Base-by-base conservation (phyloP, 2,797 vertebrate genomes). In the Serranus cabrilla region DNA sequence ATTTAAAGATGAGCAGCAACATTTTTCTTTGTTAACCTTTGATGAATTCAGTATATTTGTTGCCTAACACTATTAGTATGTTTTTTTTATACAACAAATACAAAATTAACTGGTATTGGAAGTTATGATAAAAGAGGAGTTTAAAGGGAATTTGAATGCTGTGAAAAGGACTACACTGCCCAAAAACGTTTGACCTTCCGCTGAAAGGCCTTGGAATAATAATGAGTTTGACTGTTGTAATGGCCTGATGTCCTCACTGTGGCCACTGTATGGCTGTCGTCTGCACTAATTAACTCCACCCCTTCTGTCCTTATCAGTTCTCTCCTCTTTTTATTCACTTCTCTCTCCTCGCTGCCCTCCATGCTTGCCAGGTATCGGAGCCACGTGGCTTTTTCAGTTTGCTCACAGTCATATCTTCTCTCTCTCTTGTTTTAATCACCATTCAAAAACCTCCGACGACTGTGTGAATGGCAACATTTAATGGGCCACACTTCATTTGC, bases 401-500 rank as follows among this genome's bases (percentile, higher is more conserved):
- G 76, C 80, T 76, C 85, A 80, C 78, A 72, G 59, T 85, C 85
- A 71, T 90, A 87, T 92, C 90, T 87, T 68, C 89, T 89, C 78
- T 55, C 65, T 63, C 74, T 67, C 76, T 80, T 90, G 83, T 92
- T 87, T 91, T 93, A 95, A 94, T 95, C 91, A 86, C 83, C 62
- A 84, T 87, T 88, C 91, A 89, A 73, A 89, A 91, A 89, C 83
- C 83, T 70, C 70, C 39, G 71, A 82, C 64, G 79, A 84, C 80
- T 89, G 76, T 78, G 86, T 86, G 89, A 83, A 85, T 79, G 87
- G 84, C 88, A 79, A 89, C 89, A 78, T 93, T 91, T 93, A 93
- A 93, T 90, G 74, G 89, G 78, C 83, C 82, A 59, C 90, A 91
- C 88, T 93, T 90, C 93, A 94, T 95, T 94, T 95, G 91, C 93